Evolutionary conservation across 2,113 vertebrate genomes (phyloP).

Genomic region (Cyanistes caeruleus): DNA sequence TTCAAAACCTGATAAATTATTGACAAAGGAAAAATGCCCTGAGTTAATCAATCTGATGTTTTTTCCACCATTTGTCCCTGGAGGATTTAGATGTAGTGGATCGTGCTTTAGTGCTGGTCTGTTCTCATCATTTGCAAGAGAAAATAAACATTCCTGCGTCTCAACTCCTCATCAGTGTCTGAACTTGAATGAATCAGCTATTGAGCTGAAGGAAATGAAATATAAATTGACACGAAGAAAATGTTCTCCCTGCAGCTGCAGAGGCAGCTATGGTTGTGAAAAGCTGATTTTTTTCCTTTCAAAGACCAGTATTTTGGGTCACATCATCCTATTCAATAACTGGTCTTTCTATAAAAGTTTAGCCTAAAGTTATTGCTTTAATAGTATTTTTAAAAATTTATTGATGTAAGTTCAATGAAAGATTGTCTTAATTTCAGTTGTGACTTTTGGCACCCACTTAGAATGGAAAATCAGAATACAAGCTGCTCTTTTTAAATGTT

Average conservation of each 20-base stretch:
- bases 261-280: neutral
- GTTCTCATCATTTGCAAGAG: neutral
- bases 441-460: neutral
- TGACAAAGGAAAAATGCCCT: neutral
- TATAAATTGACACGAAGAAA: constrained; percentile 42
- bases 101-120: neutral
- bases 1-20: constrained; percentile 14
- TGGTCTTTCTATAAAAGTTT: neutral
- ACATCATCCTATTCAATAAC: neutral
- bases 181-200: constrained; percentile 29
- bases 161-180: constrained; percentile 17
- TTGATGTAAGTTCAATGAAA: neutral
- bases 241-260: constrained; percentile 37
- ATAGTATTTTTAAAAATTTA: neutral
- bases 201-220: constrained; percentile 41
- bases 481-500: neutral
- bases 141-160: constrained; percentile 30
- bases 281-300: neutral
- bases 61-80: neutral
- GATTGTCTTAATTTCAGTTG: neutral
- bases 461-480: neutral
- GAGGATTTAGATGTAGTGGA: neutral
- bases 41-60: constrained; percentile 21
- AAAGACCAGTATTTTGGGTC: neutral
- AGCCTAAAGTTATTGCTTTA: neutral